Evolutionary conservation across 2,888 invertebrate genomes (phyloP).

Genomic region (Notodonta dromedarius): DNA sequence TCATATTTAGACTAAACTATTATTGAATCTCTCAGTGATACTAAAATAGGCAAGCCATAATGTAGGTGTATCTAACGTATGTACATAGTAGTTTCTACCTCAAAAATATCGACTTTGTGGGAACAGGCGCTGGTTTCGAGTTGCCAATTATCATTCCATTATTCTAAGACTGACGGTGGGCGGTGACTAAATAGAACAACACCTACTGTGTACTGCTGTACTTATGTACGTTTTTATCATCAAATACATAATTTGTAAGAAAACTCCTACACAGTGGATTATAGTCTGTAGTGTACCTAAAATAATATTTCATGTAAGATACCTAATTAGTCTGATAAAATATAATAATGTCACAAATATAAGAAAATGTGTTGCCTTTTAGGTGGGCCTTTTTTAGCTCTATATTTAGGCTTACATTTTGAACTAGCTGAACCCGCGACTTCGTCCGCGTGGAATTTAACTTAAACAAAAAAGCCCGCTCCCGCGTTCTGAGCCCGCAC

Average conservation of each 20-base stretch:
- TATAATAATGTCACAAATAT: neutral
- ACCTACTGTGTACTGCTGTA: slow-evolving; percentile 62
- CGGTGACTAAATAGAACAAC: slow-evolving; percentile 76
- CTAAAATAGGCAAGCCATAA: no score
- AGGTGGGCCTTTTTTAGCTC: neutral
- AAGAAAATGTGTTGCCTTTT: neutral
- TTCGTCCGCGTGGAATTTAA: no score
- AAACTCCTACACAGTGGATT: neutral
- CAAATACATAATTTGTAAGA: slow-evolving; percentile 18
- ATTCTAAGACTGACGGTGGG: slow-evolving; percentile 56
- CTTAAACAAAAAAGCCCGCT: no score
- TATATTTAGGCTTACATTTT: no score
- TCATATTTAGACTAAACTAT: no score
- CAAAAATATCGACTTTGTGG: neutral
- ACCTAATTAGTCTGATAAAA: no score
- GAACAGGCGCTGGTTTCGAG: slow-evolving; percentile 6
- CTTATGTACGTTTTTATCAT: slow-evolving; percentile 34
- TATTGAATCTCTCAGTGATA: no score
- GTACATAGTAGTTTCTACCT: neutral
- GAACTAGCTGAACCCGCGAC: no score
- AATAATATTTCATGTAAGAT: no score
- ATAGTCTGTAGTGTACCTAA: no score
- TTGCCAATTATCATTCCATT: slow-evolving; percentile 21
- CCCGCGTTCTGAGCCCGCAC: no score
- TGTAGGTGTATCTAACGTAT: no score